Conservation (phyloP, 2,113 vertebrate species). For the Butastur rufipennis region DNA sequence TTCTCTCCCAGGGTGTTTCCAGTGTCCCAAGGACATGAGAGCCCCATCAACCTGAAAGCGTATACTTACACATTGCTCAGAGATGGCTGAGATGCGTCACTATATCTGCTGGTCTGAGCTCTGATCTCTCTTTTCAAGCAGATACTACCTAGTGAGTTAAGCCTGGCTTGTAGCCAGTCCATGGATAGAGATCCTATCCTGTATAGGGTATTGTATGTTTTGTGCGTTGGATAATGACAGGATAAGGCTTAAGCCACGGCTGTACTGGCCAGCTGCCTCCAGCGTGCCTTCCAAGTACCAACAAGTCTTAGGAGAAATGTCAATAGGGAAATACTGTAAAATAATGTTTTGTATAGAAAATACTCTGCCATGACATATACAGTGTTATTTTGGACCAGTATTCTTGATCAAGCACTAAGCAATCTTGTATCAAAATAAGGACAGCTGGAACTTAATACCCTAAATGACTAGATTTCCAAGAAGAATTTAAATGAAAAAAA, state of each 20-base stretch:
- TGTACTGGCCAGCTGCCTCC: background rate
- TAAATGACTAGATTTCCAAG: background rate
- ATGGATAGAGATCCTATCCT: background rate
- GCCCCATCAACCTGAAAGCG: rapidly evolving
- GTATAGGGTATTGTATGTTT: rapidly evolving
- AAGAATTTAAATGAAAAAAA: background rate
- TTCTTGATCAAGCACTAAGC: background rate
- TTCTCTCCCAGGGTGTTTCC: background rate
- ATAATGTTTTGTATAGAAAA: background rate
- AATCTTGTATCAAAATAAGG: background rate
- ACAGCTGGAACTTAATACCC: background rate
- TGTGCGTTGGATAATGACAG: background rate
- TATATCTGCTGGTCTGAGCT: background rate
- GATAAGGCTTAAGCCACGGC: background rate
- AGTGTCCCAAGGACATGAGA: rapidly evolving
- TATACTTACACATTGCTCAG: background rate
- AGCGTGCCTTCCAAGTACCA: background rate
- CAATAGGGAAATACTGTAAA: background rate
- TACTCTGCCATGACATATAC: background rate
- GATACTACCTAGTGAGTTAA: background rate
- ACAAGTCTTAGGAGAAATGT: background rate
- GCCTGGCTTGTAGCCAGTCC: background rate
- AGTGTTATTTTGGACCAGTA: background rate
- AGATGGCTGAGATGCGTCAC: background rate
- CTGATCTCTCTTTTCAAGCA: rapidly evolving